Evolutionary conservation across 2,888 invertebrate genomes (phyloP).

Genomic region (Melipona bicolor): DNA sequence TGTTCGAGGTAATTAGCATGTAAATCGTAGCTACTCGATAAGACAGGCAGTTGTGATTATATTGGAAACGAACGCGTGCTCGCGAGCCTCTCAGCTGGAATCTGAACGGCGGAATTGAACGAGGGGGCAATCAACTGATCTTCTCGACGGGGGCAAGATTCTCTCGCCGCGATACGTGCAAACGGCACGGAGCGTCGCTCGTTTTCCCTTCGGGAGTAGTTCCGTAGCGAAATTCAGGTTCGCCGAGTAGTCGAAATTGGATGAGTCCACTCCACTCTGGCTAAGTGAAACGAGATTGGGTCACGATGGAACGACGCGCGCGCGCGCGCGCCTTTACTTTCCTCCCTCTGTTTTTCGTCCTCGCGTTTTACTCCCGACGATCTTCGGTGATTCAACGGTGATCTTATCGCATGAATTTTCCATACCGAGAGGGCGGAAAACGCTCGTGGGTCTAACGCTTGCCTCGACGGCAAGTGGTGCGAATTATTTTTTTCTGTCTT

Average conservation of each 20-base stretch:
- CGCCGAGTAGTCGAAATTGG: slow-evolving; percentile 37
- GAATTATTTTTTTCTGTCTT: background rate
- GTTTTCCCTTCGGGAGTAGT: background rate
- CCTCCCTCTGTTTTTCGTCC: background rate
- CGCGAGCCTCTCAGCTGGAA: too few species aligned
- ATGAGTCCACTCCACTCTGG: slow-evolving; percentile 35
- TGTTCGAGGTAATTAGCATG: background rate
- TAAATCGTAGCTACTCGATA: background rate
- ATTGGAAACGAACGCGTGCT: background rate
- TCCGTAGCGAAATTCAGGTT: slow-evolving; percentile 34
- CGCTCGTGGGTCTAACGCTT: background rate
- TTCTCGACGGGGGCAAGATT: too few species aligned
- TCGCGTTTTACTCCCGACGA: background rate
- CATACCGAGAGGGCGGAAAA: background rate
- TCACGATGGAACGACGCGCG: slow-evolving; percentile 22
- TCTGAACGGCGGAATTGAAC: too few species aligned
- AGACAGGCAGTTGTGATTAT: background rate
- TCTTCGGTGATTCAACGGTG: background rate
- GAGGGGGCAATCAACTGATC: too few species aligned
- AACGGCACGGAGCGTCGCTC: background rate
- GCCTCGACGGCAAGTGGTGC: background rate
- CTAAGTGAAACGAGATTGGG: slow-evolving; percentile 41
- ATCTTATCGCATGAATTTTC: background rate
- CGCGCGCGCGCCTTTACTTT: slow-evolving; percentile 7
- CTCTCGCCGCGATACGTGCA: background rate